phyloP scores from a whole-genome alignment of 2,113 vertebrate genomes.

The Sterna hirundo region DNA sequence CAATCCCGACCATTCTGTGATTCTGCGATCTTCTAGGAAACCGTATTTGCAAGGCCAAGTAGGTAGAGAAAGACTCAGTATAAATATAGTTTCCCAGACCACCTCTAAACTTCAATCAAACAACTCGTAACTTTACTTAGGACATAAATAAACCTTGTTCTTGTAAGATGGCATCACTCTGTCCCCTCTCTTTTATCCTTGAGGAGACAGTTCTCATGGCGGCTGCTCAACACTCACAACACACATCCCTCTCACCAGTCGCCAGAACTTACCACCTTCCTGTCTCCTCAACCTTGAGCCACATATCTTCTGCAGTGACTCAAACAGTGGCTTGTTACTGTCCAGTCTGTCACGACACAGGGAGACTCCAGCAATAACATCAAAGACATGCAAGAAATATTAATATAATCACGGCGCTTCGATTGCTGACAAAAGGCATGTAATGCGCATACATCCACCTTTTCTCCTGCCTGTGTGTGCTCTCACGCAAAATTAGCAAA shows the following conservation, averaged over 20 bases:
- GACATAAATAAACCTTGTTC: not conserved
- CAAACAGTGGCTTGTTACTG: not conserved
- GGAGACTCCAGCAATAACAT: not conserved
- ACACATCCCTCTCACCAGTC: not conserved
- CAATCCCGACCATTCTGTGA: too few species aligned
- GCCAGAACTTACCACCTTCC: not conserved
- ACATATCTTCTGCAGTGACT: not conserved
- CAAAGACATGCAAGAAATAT: not conserved
- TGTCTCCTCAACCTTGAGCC: not conserved
- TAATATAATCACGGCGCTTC: not conserved
- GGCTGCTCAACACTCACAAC: not conserved
- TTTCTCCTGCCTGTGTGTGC: not conserved
- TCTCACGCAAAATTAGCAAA: not conserved
- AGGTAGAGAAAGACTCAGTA: not conserved
- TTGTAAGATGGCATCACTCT: not conserved
- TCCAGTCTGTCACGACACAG: too few species aligned
- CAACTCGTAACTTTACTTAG: not conserved
- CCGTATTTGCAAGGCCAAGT: not conserved
- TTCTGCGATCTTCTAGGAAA: not conserved
- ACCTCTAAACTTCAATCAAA: not conserved
- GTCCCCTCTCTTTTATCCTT: not conserved
- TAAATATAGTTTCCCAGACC: not conserved
- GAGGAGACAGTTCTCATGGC: not conserved
- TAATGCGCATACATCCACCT: not conserved
- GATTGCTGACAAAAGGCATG: not conserved